These are phyloP conservation scores for Enteromius anoplus DNA, from an alignment of 2,797 vertebrate genomes.

Conservation along the genomic window DNA sequence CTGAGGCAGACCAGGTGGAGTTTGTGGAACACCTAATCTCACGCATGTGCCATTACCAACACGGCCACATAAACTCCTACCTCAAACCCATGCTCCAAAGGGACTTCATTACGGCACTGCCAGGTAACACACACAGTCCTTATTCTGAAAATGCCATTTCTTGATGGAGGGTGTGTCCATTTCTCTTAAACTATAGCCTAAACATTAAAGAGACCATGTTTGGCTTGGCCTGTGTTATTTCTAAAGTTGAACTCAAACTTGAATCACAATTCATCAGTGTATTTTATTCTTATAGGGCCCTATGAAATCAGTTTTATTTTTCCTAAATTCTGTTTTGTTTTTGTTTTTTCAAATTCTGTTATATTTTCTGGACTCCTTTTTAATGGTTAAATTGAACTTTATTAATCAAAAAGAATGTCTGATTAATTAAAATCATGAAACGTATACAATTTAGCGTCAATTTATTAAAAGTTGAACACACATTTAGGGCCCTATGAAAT, in stretches of 20 bases:
- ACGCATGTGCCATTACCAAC: conserved; percentile 99
- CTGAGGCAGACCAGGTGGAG: conserved; percentile 97
- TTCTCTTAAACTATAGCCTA: background rate
- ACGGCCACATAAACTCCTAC: conserved; percentile 99
- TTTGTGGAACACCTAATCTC: conserved; percentile 99
- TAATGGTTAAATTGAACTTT: background rate
- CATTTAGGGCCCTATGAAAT: conserved; percentile 5
- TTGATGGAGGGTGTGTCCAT: background rate
- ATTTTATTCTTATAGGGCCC: background rate
- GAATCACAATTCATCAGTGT: background rate
- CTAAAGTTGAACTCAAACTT: background rate
- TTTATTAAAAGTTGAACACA: background rate
- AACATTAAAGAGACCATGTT: no score
- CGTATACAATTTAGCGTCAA: background rate
- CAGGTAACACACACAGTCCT: conserved; percentile 78
- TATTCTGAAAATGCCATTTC: background rate
- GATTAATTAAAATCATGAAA: background rate
- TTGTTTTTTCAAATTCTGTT: background rate
- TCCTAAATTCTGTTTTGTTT: background rate
- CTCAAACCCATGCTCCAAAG: conserved; percentile 99
- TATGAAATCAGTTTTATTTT: background rate
- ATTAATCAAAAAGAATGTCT: background rate
- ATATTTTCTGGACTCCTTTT: background rate
- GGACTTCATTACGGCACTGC: conserved; percentile 97
- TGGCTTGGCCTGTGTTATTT: background rate